phyloP scores from a whole-genome alignment of 1,140 invertebrate genomes.

The Phymastichus coffea region DNA sequence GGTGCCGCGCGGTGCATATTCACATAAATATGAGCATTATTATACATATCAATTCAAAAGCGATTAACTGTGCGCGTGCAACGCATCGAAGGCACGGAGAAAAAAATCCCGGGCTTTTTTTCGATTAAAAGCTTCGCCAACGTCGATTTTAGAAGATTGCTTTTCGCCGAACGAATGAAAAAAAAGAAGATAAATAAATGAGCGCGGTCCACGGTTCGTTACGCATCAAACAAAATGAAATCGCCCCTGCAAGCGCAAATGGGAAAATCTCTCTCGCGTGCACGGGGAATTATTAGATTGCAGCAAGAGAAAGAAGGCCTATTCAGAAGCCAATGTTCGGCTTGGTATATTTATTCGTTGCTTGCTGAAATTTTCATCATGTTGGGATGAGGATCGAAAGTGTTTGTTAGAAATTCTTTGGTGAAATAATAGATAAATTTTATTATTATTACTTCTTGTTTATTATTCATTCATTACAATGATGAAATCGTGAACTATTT shows the following conservation, averaged over 20 bases:
- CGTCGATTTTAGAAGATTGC: conserved; percentile 1
- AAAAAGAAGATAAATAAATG: neutral
- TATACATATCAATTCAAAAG: neutral
- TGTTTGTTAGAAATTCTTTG: too few species aligned
- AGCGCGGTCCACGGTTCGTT: neutral
- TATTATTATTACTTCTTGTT: too few species aligned
- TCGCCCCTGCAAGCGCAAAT: conserved; percentile 8
- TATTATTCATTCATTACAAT: too few species aligned
- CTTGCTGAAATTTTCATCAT: too few species aligned
- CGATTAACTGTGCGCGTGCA: neutral
- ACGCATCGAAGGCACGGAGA: neutral
- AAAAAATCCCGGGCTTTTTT: neutral
- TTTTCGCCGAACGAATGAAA: conserved; percentile 1
- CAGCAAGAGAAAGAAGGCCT: too few species aligned
- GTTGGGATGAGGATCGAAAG: too few species aligned
- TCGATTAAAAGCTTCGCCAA: neutral
- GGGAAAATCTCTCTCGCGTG: neutral
- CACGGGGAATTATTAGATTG: too few species aligned
- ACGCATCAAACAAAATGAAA: conserved; percentile 19
- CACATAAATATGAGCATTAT: too few species aligned
- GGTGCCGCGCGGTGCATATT: neutral
- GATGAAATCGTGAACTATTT: too few species aligned
- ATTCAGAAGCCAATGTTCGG: neutral
- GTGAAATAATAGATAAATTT: too few species aligned
- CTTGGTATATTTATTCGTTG: neutral